Conservation (phyloP, 1,140 invertebrate genomes). For the Drosophila lacteicornis region DNA sequence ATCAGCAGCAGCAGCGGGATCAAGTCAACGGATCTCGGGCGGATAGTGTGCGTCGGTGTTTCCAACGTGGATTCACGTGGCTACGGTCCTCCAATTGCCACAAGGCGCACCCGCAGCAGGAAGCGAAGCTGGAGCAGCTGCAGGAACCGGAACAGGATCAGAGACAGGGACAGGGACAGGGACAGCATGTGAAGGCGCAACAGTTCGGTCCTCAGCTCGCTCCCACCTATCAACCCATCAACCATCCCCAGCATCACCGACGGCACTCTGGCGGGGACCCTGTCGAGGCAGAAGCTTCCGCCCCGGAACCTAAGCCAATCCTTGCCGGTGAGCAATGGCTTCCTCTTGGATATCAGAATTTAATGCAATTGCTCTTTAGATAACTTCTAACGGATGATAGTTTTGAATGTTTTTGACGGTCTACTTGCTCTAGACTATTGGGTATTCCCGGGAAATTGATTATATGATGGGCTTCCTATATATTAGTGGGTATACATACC, state of each 20-base stretch:
- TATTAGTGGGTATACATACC: too few relatives aligned
- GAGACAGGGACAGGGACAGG: background rate
- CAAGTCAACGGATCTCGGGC: background rate
- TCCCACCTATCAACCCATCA: conserved; percentile 1
- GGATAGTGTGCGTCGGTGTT: background rate
- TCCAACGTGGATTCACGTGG: background rate
- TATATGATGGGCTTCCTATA: conserved; percentile 17
- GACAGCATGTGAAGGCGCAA: background rate
- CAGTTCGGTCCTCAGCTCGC: background rate
- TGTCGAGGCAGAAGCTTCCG: background rate
- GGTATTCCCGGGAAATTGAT: conserved; percentile 27
- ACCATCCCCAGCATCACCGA: background rate
- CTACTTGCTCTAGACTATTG: conserved; percentile 36
- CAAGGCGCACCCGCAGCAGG: background rate
- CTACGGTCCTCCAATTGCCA: conserved; percentile 7
- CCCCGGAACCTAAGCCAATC: too few relatives aligned
- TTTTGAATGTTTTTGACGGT: conserved; percentile 18
- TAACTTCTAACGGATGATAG: background rate
- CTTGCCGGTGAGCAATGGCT: background rate
- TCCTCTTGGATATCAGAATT: background rate
- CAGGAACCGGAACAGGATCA: background rate
- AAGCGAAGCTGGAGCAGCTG: background rate
- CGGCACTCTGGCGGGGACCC: background rate
- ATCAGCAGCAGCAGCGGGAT: background rate
- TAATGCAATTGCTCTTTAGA: background rate